Evolutionary conservation across 2,888 invertebrate genomes (phyloP).

Genomic region (Matsumyia berberina): DNA sequence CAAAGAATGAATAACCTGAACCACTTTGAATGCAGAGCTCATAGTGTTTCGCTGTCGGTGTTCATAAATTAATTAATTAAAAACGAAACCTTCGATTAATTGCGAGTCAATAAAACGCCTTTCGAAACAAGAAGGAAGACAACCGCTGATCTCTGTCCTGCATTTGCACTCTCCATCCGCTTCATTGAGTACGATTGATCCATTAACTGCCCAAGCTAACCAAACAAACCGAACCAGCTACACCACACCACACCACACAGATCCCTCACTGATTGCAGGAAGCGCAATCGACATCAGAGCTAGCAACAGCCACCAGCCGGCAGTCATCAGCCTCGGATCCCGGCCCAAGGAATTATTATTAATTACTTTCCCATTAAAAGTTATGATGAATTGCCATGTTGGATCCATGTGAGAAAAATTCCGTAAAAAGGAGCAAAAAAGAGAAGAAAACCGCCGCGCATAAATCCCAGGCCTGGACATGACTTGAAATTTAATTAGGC

Average conservation of each 20-base stretch:
- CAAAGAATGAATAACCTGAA: background rate
- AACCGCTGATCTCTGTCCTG: slow-evolving; percentile 24
- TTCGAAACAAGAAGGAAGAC: slow-evolving; percentile 41
- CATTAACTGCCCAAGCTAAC: slow-evolving; percentile 69
- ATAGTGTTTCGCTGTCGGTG: slow-evolving; percentile 58
- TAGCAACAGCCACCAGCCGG: slow-evolving; percentile 32
- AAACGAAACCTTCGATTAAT: slow-evolving; percentile 72
- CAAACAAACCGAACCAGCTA: slow-evolving; percentile 23
- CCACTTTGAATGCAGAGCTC: slow-evolving; percentile 54
- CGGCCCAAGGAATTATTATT: slow-evolving; percentile 72
- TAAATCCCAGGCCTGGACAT: slow-evolving; percentile 69
- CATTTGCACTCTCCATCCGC: slow-evolving; percentile 39
- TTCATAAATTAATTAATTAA: slow-evolving; percentile 76
- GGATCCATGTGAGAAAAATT: slow-evolving; percentile 71
- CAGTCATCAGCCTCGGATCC: slow-evolving; percentile 58
- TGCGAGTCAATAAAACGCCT: slow-evolving; percentile 73
- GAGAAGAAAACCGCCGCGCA: slow-evolving; percentile 57
- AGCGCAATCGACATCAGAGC: slow-evolving; percentile 53
- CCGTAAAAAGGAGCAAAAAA: slow-evolving; percentile 38
- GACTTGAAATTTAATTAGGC: slow-evolving; percentile 76
- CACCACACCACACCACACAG: slow-evolving; percentile 32
- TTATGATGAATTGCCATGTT: slow-evolving; percentile 75
- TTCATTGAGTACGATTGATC: slow-evolving; percentile 67
- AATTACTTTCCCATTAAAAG: slow-evolving; percentile 76
- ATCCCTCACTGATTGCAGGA: slow-evolving; percentile 69